Evolutionary conservation across 2,113 vertebrate species (phyloP), one percentile per base, ranked within the genome.

Genomic region (Falco punctatus): DNA sequence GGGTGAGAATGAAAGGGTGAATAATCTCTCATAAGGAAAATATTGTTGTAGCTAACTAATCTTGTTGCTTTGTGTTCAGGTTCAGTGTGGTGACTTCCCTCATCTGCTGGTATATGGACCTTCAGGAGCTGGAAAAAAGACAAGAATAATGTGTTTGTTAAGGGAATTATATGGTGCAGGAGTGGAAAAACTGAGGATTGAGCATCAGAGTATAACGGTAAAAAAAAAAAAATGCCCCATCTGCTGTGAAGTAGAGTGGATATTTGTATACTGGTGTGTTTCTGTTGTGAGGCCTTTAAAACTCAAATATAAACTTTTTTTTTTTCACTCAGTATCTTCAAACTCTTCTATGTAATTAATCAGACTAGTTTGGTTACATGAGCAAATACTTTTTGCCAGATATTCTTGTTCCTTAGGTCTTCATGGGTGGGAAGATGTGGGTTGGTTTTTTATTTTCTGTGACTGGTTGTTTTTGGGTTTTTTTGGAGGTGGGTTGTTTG

Each of bases 71-170:
- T 87, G 58, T 79, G 32, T 74, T 49, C 91, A 99, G 99, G 99
- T 99, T 58, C 99, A 99, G 1, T 98, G 98, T 97, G 99, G 99
- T 7, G 99, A 99, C 91, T 99, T 99, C 79, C 99, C 99, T 40
- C 99, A 99, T 94, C 90, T 99, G 10, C 94, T 99, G 97, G 98
- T 99, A 27, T 99, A 99, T 88, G 99, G 99, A 33, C 99, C 99
- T 0, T 99, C 99, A 10, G 99, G 99, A 28, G 99, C 99, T 33
- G 99, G 99, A 51, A 99, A 99, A 97, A 99, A 99, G 98, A 99
- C 99, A 8, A 98, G 99, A 93, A 99, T 99, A 92, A 99, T 99
- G 99, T 99, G 99, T 97, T 95, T 99, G 78, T 96, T 99, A 72
- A 98, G 98, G 83, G 99, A 99, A 73, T 97, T 99, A 64, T 99